Evolutionary conservation across 1,140 invertebrate species (phyloP).

Genomic region (Zaprionus gabonicus): DNA sequence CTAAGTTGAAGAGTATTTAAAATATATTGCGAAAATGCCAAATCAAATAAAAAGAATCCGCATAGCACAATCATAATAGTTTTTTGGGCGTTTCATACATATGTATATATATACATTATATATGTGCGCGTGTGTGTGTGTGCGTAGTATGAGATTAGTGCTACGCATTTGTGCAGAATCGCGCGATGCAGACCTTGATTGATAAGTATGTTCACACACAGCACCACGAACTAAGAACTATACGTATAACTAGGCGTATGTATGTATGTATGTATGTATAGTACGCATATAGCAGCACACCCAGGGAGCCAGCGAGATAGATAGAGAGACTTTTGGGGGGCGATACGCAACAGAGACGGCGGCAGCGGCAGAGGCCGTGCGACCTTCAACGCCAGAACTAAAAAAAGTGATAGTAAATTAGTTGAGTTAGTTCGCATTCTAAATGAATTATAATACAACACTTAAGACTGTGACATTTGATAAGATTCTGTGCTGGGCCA

Average conservation of each 20-base stretch:
- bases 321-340: not conserved
- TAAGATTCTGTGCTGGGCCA: conserved; percentile 54
- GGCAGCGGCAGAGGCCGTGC: not conserved
- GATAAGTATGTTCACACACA: conserved; percentile 54
- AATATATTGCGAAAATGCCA: conserved; percentile 24
- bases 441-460: conserved; percentile 65
- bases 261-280: conserved; percentile 1
- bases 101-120: not conserved
- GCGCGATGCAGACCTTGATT: conserved; percentile 71
- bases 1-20: not conserved
- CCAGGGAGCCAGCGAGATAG: not conserved
- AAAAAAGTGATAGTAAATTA: conserved; percentile 69
- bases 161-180: conserved; percentile 64
- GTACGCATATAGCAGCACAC: conserved; percentile 18
- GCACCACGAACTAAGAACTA: conserved; percentile 9
- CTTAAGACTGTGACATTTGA: conserved; percentile 66
- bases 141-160: conserved; percentile 46
- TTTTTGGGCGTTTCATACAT: not conserved
- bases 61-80: conserved; percentile 29
- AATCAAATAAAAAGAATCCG: conserved; percentile 30
- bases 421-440: conserved; percentile 57
- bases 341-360: conserved; percentile 14
- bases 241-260: conserved; percentile 1
- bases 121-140: conserved; percentile 15
- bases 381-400: conserved; percentile 39